phyloP scores from a whole-genome alignment of 2,888 invertebrate genomes.

The Pimpla rufipes region DNA sequence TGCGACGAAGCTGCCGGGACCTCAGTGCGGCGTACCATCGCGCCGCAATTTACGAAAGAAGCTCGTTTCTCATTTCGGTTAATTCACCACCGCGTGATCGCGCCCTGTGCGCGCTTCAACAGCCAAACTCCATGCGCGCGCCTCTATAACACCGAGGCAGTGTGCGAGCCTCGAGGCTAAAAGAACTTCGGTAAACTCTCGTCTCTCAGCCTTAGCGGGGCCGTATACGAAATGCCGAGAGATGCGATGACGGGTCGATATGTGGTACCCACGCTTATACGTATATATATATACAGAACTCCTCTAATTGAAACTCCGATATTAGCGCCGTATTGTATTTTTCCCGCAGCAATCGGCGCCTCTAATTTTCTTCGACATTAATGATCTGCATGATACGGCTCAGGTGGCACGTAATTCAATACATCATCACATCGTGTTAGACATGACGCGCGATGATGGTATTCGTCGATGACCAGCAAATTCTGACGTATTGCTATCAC shows the following conservation, averaged over 20 bases:
- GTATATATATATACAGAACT: not conserved
- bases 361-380: not conserved
- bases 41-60: constrained; percentile 81
- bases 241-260: constrained; percentile 50
- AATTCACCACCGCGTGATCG: constrained; percentile 73
- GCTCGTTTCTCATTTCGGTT: constrained; percentile 81
- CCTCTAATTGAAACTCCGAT: no score
- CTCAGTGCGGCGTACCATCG: constrained; percentile 64
- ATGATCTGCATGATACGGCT: not conserved
- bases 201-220: constrained; percentile 23
- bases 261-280: constrained; percentile 31
- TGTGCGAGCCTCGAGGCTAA: constrained; percentile 27
- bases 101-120: constrained; percentile 38
- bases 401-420: not conserved
- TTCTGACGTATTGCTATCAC: no score
- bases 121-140: constrained; percentile 15
- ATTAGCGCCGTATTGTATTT: no score
- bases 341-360: no score
- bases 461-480: no score
- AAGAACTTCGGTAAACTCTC: constrained; percentile 58
- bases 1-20: constrained; percentile 68
- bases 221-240: constrained; percentile 35
- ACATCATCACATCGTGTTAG: no score
- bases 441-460: no score
- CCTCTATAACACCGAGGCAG: not conserved